These are phyloP conservation scores for Isurus oxyrinchus DNA, from an alignment of 2,113 vertebrate genomes.

Conservation along the genomic window DNA sequence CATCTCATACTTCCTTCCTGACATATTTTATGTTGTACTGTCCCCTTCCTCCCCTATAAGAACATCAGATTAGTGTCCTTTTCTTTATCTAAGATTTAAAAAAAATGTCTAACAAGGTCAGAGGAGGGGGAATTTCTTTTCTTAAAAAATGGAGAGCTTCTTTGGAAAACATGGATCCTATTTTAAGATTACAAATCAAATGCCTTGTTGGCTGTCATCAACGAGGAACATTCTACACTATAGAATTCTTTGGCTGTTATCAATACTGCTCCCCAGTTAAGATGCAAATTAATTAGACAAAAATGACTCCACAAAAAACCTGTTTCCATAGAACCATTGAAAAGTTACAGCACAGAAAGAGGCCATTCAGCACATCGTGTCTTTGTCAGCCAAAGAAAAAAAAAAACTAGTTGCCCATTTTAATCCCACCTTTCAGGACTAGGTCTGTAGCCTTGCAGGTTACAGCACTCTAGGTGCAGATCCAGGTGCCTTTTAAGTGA, in stretches of 20 bases:
- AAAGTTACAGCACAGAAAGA: too few relatives aligned
- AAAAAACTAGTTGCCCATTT: too few relatives aligned
- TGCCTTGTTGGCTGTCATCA: neutral
- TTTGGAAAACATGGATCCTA: neutral
- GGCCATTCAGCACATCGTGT: too few relatives aligned
- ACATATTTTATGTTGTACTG: neutral
- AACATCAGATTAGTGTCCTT: neutral
- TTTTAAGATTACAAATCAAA: conserved; percentile 18
- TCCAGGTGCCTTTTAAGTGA: too few relatives aligned
- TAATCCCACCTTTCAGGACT: too few relatives aligned
- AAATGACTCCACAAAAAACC: neutral
- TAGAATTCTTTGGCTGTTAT: neutral
- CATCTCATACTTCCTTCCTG: neutral
- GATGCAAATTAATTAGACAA: neutral
- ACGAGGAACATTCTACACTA: neutral
- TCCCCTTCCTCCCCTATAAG: neutral
- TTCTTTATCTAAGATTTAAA: neutral
- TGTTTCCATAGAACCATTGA: too few relatives aligned
- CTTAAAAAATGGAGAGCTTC: neutral
- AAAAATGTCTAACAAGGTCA: neutral
- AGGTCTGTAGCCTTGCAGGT: too few relatives aligned
- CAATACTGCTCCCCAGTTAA: neutral
- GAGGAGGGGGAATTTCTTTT: neutral
- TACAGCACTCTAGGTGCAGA: too few relatives aligned
- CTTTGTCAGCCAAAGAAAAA: too few relatives aligned